Evolutionary conservation across 2,113 vertebrate genomes (phyloP), one percentile per base, ranked within the genome.

Genomic region (Otocyon megalotis): DNA sequence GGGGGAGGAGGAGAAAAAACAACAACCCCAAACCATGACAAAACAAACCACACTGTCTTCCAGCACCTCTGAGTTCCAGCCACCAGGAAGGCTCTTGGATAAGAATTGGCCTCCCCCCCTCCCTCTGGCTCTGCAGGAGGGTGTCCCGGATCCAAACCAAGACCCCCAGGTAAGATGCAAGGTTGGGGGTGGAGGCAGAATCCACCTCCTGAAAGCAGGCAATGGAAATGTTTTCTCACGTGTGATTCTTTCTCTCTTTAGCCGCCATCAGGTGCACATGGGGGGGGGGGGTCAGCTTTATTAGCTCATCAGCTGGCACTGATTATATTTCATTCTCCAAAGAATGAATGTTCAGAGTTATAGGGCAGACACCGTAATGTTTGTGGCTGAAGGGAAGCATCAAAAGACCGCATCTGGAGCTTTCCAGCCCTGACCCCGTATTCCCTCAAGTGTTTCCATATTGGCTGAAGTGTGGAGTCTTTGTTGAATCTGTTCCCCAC

Each of bases 321-420:
- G 22, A 37, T 83, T 32, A 7, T 72, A 67, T 83, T 94, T 93
- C 67, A 56, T 77, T 85, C 60, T 74, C 53, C 28, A 58, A 65
- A 74, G 92, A 95, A 77, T 50, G 82, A 85, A 71, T 30, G 19
- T 58, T 93, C 92, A 16, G 67, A 65, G 48, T 81, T 91, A 19
- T 0, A 77, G 82, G 69, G 56, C 50, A 92, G 74, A 80, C 32
- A 54, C 35, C 20, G 58, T 88, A 10, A 90, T 62, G 62, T 90
- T 86, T 91, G 81, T 81, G 53, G 32, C 65, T 83, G 67, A 91
- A 43, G 69, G 63, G 63, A 60, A 28, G 69, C 74, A 58, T 71
- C 24, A 26, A 28, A 85, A 65, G 74, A 74, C 30, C 74, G 8
- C 62, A 77, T 71, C 7, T 63, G 53, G 26, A 30, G 60, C 53